These are phyloP conservation scores for Eristalis arbustorum DNA, from an alignment of 2,888 invertebrate species.

Conservation along the genomic window DNA sequence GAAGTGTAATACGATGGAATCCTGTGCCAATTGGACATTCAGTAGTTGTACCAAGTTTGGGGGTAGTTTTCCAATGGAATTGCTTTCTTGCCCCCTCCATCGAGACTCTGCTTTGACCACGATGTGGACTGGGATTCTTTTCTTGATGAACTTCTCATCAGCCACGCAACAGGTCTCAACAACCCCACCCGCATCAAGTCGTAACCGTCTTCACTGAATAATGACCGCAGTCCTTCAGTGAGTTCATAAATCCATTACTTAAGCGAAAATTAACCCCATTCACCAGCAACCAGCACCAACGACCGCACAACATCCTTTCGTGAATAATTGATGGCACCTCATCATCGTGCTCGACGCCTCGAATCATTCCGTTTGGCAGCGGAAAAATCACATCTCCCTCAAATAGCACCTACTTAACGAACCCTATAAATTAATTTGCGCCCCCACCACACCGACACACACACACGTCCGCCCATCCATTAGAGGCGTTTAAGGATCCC, in stretches of 20 bases:
- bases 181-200: neutral
- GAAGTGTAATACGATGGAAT: slow-evolving; percentile 44
- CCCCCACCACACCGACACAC: neutral
- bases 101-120: no score
- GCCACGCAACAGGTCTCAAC: no score
- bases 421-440: slow-evolving; percentile 67
- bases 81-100: neutral
- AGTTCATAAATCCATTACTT: slow-evolving; percentile 57
- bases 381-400: slow-evolving; percentile 59
- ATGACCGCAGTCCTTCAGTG: slow-evolving; percentile 24
- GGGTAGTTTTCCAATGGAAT: neutral
- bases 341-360: slow-evolving; percentile 28
- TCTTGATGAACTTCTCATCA: no score
- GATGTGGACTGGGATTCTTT: no score
- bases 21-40: slow-evolving; percentile 49
- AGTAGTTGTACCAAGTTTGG: slow-evolving; percentile 6
- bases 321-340: slow-evolving; percentile 58
- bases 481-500: slow-evolving; percentile 25
- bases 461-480: neutral
- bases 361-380: slow-evolving; percentile 28
- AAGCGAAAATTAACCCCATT: slow-evolving; percentile 51
- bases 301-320: neutral
- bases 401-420: slow-evolving; percentile 68
- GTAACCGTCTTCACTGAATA: slow-evolving; percentile 13
- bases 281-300: neutral